phyloP scores from a whole-genome alignment of 2,113 vertebrate genomes.

The Phyllopteryx taeniolatus region DNA sequence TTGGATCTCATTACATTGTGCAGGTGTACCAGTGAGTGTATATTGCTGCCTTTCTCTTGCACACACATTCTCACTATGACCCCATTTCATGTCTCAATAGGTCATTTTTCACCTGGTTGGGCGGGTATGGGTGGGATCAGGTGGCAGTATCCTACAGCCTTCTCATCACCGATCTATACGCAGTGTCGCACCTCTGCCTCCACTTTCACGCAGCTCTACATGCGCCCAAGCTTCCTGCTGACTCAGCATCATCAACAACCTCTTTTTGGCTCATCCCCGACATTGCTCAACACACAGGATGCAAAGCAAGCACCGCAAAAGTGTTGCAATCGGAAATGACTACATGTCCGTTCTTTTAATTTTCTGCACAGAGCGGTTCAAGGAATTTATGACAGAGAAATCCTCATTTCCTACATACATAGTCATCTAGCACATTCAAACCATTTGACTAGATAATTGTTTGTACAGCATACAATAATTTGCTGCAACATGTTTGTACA shows the following conservation, averaged over 20 bases:
- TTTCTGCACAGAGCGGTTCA: constrained; percentile 1
- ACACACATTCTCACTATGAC: constrained; percentile 3
- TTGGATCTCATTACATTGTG: not conserved
- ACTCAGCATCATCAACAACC: constrained; percentile 42
- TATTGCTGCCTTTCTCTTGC: not conserved
- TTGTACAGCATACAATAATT: not conserved
- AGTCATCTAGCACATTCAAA: too few species aligned
- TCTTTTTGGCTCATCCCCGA: constrained; percentile 6
- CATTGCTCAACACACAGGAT: constrained; percentile 40
- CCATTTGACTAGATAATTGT: too few species aligned
- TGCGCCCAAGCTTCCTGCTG: constrained; percentile 35
- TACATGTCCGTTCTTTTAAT: constrained; percentile 6
- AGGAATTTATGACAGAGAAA: constrained; percentile 15
- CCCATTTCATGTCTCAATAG: constrained; percentile 16
- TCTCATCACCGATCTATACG: not conserved
- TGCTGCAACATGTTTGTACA: not conserved
- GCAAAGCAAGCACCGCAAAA: constrained; percentile 24
- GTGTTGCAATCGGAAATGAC: constrained; percentile 22
- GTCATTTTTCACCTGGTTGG: constrained; percentile 41
- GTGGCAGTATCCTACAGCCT: constrained; percentile 10
- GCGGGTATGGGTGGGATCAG: not conserved
- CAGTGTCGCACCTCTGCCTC: not conserved
- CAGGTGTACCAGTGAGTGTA: not conserved
- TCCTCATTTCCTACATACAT: not conserved
- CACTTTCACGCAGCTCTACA: not conserved